Evolutionary conservation across 2,797 vertebrate species (phyloP).

Genomic region (Lacerta agilis): DNA sequence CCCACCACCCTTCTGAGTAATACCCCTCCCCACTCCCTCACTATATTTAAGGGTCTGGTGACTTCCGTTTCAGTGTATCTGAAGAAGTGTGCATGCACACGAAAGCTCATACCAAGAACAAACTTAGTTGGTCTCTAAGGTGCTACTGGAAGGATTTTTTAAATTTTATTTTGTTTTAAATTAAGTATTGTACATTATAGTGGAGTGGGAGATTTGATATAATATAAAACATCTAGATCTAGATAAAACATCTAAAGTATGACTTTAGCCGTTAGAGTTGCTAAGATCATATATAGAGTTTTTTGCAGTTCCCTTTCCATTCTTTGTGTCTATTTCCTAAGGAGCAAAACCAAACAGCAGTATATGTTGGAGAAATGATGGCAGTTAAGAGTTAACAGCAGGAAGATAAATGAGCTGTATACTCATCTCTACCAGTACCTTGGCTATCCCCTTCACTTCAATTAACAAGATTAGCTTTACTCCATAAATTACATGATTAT

Average conservation of each 20-base stretch:
- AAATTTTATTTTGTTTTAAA: not conserved
- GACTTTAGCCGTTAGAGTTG: too few species aligned
- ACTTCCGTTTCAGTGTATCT: too few species aligned
- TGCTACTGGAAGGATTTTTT: too few species aligned
- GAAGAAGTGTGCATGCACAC: too few species aligned
- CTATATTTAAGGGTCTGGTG: too few species aligned
- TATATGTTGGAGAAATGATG: not conserved
- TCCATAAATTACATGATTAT: slow-evolving; percentile 30
- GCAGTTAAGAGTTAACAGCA: not conserved
- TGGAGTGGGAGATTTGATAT: not conserved
- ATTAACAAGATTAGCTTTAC: slow-evolving; percentile 29
- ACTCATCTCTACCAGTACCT: not conserved
- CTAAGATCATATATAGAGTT: not conserved
- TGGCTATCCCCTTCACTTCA: slow-evolving; percentile 17
- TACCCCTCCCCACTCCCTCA: too few species aligned
- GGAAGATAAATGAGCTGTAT: slow-evolving; percentile 22
- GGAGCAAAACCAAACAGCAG: not conserved
- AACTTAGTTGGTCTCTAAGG: too few species aligned
- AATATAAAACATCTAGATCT: not conserved
- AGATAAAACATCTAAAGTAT: not conserved
- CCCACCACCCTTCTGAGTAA: too few species aligned
- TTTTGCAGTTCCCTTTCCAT: not conserved
- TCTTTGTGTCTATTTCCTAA: not conserved
- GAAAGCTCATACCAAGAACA: too few species aligned
- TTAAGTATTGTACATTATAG: not conserved